Evolutionary conservation across 2,888 invertebrate species (phyloP), one percentile per base, ranked within the genome.

Genomic region (Agrotis clavis): DNA sequence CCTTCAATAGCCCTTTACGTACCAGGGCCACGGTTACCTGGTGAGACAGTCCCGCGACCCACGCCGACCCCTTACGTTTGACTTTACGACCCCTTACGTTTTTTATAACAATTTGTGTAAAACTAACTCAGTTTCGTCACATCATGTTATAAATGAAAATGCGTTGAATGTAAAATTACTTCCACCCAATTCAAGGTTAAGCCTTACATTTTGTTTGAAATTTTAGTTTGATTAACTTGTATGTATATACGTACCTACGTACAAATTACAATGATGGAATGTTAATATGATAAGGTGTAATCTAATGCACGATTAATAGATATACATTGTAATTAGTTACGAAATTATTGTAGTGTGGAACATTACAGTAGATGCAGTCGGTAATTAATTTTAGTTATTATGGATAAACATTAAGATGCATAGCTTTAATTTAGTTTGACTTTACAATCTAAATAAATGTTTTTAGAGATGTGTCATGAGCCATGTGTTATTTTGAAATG

Each of bases 181-280:
- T 14, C 16, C 56, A 41, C 14, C 18, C 1, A 74, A 48, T 25
- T 67, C 50, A 77, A 57, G 77, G 77, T 19, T 18, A 75, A n/a
- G 16, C n/a, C 16, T 3, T n/a, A 48, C 16, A 64, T 19, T 51
- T 19, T 35, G 41, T 25, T 13, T 57, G 30, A 35, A 13, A 14
- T 21, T 77, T 16, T 67, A 45, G 19, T 60, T 67, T 30, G 1
- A 48, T 48, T 19, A 11, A 14, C 41, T 76, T 59, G 14, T 50
- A n/a, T 21, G 1, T 35, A 30, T 11, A 1, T 47, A 21, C 14
- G 2, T 47, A 21, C 16, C 19, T 14, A 14, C 53, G 65, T 65
- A 41, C 41, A 0, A 41, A 48, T 4, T 25, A 51, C 13, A 35
- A 51, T 19, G 45, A 25, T 71, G 50, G 25, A 54, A 79, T 56